phyloP scores from a whole-genome alignment of 2,888 invertebrate genomes.

The Trachelus stipa region DNA sequence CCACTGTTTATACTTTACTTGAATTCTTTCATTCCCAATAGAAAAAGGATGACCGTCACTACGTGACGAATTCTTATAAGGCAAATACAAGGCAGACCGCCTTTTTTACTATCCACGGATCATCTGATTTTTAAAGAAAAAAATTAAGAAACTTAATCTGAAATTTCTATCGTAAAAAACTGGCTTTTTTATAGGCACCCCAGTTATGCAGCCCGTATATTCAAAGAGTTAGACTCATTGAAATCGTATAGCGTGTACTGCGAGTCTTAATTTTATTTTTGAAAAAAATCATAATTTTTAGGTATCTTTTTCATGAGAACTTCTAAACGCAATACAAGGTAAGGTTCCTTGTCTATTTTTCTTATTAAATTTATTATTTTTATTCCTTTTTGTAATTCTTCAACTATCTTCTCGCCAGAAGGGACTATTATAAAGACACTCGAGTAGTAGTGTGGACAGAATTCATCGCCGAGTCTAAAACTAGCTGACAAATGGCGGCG shows the following conservation, averaged over 20 bases:
- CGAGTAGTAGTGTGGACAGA: background rate
- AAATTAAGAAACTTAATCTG: background rate
- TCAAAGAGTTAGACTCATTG: background rate
- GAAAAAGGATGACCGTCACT: background rate
- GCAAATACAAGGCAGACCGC: conserved; percentile 2
- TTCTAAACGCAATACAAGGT: background rate
- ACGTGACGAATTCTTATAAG: background rate
- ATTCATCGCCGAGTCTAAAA: background rate
- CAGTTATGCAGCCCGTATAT: background rate
- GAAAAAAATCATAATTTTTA: background rate
- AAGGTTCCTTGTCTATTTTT: background rate
- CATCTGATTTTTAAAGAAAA: background rate
- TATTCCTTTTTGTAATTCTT: background rate
- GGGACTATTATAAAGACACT: background rate
- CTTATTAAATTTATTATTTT: background rate
- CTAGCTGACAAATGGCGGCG: background rate
- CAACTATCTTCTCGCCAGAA: background rate
- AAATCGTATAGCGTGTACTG: background rate
- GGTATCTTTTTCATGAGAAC: background rate
- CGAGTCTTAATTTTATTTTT: background rate
- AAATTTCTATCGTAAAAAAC: background rate
- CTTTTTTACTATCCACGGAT: background rate
- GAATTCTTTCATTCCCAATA: background rate
- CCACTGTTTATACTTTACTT: background rate
- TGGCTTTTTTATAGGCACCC: background rate